Conservation (phyloP, 1,140 invertebrate genomes). For the Brachionus plicatilis region DNA sequence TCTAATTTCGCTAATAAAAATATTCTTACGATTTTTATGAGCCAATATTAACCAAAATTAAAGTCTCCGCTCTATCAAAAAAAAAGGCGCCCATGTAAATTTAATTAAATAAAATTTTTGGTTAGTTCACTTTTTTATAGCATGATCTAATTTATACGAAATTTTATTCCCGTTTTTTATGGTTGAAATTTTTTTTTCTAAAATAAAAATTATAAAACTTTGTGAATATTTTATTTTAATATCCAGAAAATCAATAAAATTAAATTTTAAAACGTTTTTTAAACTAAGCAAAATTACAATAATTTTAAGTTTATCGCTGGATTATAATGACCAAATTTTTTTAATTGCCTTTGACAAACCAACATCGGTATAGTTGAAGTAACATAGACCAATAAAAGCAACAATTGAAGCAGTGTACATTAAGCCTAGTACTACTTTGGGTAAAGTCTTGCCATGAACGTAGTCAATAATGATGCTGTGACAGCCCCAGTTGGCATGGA, state of each 20-base stretch:
- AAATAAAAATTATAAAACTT: background rate
- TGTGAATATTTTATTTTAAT: background rate
- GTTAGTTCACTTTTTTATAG: background rate
- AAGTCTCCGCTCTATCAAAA: too few relatives aligned
- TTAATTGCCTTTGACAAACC: conserved; percentile 38
- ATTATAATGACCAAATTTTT: conserved; percentile 32
- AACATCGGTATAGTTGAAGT: conserved; percentile 29
- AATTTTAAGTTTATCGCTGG: background rate
- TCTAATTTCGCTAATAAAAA: too few relatives aligned
- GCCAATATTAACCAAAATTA: too few relatives aligned
- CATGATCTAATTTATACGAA: background rate
- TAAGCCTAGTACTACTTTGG: background rate
- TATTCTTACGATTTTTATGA: too few relatives aligned
- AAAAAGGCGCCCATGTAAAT: background rate
- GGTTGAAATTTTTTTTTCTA: background rate
- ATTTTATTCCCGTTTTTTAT: background rate
- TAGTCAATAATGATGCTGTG: conserved; percentile 34
- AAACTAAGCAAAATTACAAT: background rate
- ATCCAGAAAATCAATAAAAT: conserved; percentile 10
- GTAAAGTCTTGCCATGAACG: background rate
- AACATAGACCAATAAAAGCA: conserved; percentile 34
- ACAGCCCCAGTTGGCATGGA: conserved; percentile 38
- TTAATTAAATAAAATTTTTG: background rate
- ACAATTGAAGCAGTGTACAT: background rate
- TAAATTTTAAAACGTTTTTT: background rate